These are phyloP conservation scores for Thinocorus orbignyianus DNA, from an alignment of 2,113 vertebrate genomes.

Conservation along the genomic window DNA sequence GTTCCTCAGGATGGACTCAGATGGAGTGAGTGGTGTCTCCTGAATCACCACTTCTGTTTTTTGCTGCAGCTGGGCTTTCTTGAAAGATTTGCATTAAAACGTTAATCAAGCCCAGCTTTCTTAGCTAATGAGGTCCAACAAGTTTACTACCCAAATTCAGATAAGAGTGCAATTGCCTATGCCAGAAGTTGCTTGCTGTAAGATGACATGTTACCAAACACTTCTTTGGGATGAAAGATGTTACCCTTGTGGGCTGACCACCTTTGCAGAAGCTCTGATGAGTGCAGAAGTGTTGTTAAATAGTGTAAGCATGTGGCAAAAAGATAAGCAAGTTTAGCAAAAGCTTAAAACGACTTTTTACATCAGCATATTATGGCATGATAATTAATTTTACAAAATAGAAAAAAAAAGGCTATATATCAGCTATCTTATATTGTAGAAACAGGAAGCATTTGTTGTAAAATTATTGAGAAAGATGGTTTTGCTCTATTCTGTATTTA, in stretches of 20 bases:
- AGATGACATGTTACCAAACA: neutral
- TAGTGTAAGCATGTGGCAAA: neutral
- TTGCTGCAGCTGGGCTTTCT: neutral
- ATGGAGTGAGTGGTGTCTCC: neutral
- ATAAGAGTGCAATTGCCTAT: neutral
- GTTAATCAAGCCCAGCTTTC: neutral
- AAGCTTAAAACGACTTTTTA: neutral
- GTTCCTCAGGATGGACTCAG: neutral
- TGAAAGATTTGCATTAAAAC: neutral
- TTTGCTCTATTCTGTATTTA: neutral
- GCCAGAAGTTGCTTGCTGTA: neutral
- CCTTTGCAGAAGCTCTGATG: neutral
- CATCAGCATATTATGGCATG: neutral
- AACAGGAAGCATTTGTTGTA: neutral
- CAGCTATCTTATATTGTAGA: neutral
- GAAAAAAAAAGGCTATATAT: neutral
- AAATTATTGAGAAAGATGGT: neutral
- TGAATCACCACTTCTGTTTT: neutral
- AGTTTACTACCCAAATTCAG: neutral
- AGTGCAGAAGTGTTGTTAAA: neutral
- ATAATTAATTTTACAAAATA: neutral
- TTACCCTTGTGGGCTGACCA: neutral
- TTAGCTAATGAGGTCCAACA: neutral
- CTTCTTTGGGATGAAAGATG: neutral
- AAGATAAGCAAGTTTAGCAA: neutral